Conservation (phyloP, 2,888 invertebrate species). For the Xestia sexstrigata region DNA sequence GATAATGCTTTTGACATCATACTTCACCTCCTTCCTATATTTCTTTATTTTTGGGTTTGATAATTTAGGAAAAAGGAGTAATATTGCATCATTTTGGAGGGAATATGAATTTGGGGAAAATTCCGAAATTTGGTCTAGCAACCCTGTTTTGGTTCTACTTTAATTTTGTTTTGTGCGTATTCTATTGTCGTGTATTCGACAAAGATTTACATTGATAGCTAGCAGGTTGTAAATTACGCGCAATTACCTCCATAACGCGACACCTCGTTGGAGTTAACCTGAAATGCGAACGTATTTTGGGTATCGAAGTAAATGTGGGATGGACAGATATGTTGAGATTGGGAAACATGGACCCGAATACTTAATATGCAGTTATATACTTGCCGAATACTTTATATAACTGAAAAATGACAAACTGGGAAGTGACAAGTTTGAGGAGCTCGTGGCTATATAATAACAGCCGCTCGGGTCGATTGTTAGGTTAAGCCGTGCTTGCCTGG, state of each 20-base stretch:
- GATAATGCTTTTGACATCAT: too few species aligned
- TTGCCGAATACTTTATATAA: too few species aligned
- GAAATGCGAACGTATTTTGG: constrained; percentile 55
- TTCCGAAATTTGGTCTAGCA: not conserved
- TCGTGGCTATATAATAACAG: too few species aligned
- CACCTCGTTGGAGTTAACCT: constrained; percentile 62
- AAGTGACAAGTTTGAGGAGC: too few species aligned
- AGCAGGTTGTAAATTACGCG: constrained; percentile 73
- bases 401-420: too few species aligned
- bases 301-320: constrained; percentile 25
- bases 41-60: not conserved
- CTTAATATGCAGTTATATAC: too few species aligned
- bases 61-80: not conserved
- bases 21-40: too few species aligned
- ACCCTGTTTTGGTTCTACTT: constrained; percentile 72
- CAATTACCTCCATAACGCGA: constrained; percentile 71
- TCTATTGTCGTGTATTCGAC: constrained; percentile 76
- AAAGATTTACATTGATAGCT: constrained; percentile 75
- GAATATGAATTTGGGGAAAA: not conserved
- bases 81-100: not conserved
- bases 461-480: too few species aligned
- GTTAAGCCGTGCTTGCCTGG: too few species aligned
- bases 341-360: not conserved
- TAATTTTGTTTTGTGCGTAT: constrained; percentile 80
- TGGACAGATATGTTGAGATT: not conserved